A percentile compares a stretch with the other conserved stretches of the same genome.
These are phyloP conservation scores for Oryzias woworae DNA, from an alignment of 2,113 vertebrate species.

Conservation along the genomic window DNA sequence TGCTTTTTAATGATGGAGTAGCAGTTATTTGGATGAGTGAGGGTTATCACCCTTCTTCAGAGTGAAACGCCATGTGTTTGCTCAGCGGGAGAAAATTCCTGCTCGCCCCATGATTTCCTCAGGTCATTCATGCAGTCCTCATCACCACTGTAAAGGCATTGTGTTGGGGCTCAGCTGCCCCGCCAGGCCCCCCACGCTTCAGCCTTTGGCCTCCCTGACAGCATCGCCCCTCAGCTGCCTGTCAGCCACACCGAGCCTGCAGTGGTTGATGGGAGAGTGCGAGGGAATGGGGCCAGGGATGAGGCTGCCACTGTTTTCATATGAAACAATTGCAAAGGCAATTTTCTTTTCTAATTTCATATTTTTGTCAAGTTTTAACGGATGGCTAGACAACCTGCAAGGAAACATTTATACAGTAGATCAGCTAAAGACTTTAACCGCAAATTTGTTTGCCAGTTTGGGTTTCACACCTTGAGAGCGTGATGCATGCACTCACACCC, in stretches of 20 bases:
- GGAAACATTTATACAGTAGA: slow-evolving; percentile 6
- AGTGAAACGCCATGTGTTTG: slow-evolving; percentile 86
- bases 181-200: slow-evolving; percentile 58
- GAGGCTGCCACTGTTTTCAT: slow-evolving; percentile 5
- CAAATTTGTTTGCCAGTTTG: background rate
- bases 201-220: slow-evolving; percentile 66
- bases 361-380: background rate
- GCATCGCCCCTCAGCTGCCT: slow-evolving; percentile 61
- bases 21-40: slow-evolving; percentile 46
- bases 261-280: slow-evolving; percentile 20
- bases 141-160: slow-evolving; percentile 76
- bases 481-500: background rate
- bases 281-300: slow-evolving; percentile 12
- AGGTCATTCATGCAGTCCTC: slow-evolving; percentile 73
- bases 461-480: slow-evolving; percentile 24
- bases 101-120: slow-evolving; percentile 80
- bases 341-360: background rate
- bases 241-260: slow-evolving; percentile 45
- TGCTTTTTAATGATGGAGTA: slow-evolving; percentile 59
- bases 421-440: background rate
- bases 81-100: slow-evolving; percentile 90
- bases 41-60: slow-evolving; percentile 65
- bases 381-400: background rate
- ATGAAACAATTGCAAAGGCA: background rate
- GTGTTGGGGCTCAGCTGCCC: slow-evolving; percentile 64